Percentiles rank a stretch among this genome's conserved stretches.
These are phyloP conservation scores for Xenopus tropicalis DNA, from an alignment of 2,113 vertebrate genomes.

Conservation along the genomic window DNA sequence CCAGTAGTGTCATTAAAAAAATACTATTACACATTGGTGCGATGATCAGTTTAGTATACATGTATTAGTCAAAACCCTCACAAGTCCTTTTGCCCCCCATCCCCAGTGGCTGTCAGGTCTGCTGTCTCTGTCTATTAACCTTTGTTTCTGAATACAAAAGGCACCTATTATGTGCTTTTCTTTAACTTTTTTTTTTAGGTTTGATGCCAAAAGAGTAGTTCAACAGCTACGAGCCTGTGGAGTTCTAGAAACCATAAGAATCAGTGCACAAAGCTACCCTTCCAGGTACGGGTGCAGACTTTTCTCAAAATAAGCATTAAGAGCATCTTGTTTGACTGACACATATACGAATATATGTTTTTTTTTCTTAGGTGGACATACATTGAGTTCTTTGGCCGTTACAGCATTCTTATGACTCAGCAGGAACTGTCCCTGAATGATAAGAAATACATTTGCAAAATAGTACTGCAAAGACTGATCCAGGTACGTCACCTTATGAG, in stretches of 20 bases:
- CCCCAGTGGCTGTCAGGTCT: no score
- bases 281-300: conserved; percentile 70
- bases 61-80: no score
- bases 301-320: background rate
- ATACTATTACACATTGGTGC: no score
- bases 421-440: conserved; percentile 71
- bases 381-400: conserved; percentile 93
- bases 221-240: conserved; percentile 95
- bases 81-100: no score
- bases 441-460: conserved; percentile 88
- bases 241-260: conserved; percentile 90
- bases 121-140: no score
- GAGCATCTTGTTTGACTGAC: background rate
- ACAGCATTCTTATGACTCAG: conserved; percentile 89
- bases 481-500: conserved; percentile 65
- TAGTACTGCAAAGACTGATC: conserved; percentile 82
- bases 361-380: conserved; percentile 85
- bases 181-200: conserved; percentile 7
- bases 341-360: background rate
- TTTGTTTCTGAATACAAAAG: no score
- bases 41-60: no score
- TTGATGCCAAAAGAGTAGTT: conserved; percentile 81
- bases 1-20: no score
- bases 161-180: no score
- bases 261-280: conserved; percentile 94